phyloP scores from a whole-genome alignment of 1,140 invertebrate genomes.

The Lepidurus arcticus region DNA sequence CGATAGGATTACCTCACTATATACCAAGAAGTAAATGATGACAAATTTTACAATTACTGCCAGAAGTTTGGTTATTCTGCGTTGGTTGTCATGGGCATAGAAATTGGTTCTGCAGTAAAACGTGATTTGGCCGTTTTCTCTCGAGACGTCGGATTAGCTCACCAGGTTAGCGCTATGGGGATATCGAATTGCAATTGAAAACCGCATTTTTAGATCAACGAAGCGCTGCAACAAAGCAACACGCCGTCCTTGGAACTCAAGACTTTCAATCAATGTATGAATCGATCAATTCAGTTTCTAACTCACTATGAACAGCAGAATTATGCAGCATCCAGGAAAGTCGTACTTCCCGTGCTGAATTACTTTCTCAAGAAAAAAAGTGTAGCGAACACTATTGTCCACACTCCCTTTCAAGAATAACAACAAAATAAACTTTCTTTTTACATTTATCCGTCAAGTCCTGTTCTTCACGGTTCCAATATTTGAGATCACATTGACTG shows the following conservation, averaged over 20 bases:
- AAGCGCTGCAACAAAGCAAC: neutral
- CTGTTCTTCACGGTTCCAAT: neutral
- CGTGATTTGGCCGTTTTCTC: conserved; percentile 28
- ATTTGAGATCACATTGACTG: conserved; percentile 22
- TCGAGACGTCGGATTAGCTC: neutral
- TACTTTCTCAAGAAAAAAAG: conserved; percentile 26
- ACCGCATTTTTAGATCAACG: conserved; percentile 27
- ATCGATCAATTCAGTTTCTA: neutral
- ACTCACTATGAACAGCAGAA: conserved; percentile 34
- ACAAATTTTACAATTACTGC: neutral
- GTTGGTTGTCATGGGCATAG: conserved; percentile 8
- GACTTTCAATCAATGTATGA: neutral
- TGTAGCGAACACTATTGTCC: neutral
- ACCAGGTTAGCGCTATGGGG: conserved; percentile 24
- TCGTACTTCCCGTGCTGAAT: conserved; percentile 35
- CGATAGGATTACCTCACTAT: neutral
- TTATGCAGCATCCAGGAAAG: conserved; percentile 35
- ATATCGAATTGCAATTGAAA: neutral
- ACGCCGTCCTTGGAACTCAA: conserved; percentile 25
- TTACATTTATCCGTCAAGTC: neutral
- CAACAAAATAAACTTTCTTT: neutral
- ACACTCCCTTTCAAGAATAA: neutral
- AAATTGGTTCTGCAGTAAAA: neutral
- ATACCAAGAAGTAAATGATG: neutral
- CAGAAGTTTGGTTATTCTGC: neutral